Base-by-base conservation (phyloP, 2,888 invertebrate genomes). In the Lamellibrachia columna region DNA sequence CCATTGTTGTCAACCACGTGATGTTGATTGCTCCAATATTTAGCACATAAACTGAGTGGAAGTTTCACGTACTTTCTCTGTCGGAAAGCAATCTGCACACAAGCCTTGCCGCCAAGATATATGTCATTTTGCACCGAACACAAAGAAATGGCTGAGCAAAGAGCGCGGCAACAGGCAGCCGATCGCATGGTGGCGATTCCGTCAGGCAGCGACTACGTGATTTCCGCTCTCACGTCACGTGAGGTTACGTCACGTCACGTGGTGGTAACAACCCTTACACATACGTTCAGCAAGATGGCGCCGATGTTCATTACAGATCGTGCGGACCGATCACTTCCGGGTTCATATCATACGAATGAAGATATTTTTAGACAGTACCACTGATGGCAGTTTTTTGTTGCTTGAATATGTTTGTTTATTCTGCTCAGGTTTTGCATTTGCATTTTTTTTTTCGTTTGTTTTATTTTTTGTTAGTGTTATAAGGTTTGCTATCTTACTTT, bases 151-250 rank as follows among this genome's bases (percentile, higher is more conserved):
- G 75, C 11, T 75, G 6, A 6, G n/a, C 40, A 40, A 40, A 40
- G 1, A 40, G 40, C 40, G 40, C 40, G 40, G 0, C n/a, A 75
- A 15, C 75, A 15, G 75, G 75, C 75, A 75, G 6, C 75, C 75
- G 75, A 75, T 22, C 6, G 22, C 75, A 75, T 22, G 22, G n/a
- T 75, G 75, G 75, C 75, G 75, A 75, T 75, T 75, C 75, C 75
- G 75, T 15, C 75, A 6, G n/a, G 15, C 75, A 75, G 15, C 15
- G 11, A 75, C 15, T 75, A 75, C 75, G 6, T 75, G 22, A 75
- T 75, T 75, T 75, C 75, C 75, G 75, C 22, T 75, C 22, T 75
- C 75, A n/a, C 75, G 75, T 75, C n/a, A 75, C 75, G 75, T 75
- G 6, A 15, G 6, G n/a, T 75, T 75, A 75, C 75, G 75, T 75